Conservation (phyloP, 37 sponge, comb jelly and placozoan species). For the Theonella swinhoei region DNA sequence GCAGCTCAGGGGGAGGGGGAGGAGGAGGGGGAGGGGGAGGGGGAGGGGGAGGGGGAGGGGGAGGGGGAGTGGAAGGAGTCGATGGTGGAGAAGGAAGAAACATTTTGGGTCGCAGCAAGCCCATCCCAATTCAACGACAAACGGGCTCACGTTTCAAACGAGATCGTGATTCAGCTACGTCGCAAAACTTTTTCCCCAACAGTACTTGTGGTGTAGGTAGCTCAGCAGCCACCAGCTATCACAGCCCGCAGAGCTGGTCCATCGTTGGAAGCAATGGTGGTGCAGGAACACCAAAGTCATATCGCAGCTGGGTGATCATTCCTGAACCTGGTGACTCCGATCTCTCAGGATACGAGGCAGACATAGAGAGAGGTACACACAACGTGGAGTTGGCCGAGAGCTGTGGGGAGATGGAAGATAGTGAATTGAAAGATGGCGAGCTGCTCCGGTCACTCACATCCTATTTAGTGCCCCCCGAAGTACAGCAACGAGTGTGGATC, state of each 20-base stretch:
- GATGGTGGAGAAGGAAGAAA: background rate
- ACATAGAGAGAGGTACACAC: slow-evolving; percentile 31
- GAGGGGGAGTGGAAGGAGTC: background rate
- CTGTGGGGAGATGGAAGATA: slow-evolving; percentile 17
- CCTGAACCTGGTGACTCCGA: slow-evolving; percentile 26
- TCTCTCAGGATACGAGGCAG: slow-evolving; percentile 57
- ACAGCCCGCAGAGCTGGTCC: background rate
- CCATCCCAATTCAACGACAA: background rate
- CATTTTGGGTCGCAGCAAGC: background rate
- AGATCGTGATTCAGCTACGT: background rate
- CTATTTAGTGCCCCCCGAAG: slow-evolving; percentile 37
- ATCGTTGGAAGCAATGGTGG: background rate
- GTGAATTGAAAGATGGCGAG: background rate
- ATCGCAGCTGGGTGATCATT: background rate
- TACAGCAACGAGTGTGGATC: slow-evolving; percentile 47
- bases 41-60: background rate
- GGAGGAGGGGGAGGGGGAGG: background rate
- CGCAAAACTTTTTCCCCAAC: background rate
- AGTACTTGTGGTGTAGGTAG: background rate
- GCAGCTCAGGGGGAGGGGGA: background rate
- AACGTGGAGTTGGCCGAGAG: slow-evolving; percentile 24
- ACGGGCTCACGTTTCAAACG: background rate
- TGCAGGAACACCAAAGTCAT: background rate
- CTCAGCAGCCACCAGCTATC: background rate
- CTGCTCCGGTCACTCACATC: slow-evolving; percentile 16